A percentile compares a stretch with the other conserved stretches of the same genome.
Evolutionary conservation across 2,888 invertebrate species (phyloP).

Genomic region (Drosophila hawaiiensis): DNA sequence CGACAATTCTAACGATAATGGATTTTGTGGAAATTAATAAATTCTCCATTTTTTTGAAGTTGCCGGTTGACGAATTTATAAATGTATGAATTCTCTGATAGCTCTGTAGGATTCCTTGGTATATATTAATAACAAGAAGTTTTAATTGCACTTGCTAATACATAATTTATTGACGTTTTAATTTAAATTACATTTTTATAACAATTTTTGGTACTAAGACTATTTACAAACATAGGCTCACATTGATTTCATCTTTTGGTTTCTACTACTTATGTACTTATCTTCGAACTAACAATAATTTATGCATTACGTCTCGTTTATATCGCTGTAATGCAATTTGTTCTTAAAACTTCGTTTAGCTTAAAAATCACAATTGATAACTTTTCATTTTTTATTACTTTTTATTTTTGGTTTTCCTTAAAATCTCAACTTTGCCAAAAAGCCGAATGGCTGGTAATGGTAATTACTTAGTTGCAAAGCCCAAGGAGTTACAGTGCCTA

Average conservation of each 20-base stretch:
- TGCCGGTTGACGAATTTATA: neutral
- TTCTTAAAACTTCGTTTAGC: slow-evolving; percentile 75
- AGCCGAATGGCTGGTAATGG: slow-evolving; percentile 27
- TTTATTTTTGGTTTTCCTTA: slow-evolving; percentile 49
- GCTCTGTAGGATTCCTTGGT: neutral
- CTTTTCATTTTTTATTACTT: slow-evolving; percentile 37
- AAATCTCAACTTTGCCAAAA: slow-evolving; percentile 55
- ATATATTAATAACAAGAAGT: neutral
- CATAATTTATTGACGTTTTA: slow-evolving; percentile 73
- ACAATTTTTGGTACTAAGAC: slow-evolving; percentile 72
- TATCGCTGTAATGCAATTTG: slow-evolving; percentile 59
- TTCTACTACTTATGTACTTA: slow-evolving; percentile 51
- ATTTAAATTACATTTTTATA: slow-evolving; percentile 76
- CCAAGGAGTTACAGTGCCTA: slow-evolving; percentile 41
- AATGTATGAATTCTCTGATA: neutral
- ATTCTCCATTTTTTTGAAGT: neutral
- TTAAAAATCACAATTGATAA: slow-evolving; percentile 77
- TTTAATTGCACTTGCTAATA: slow-evolving; percentile 72
- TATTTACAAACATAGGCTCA: slow-evolving; percentile 77
- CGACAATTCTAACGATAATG: neutral
- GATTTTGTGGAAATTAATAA: neutral
- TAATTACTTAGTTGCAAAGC: slow-evolving; percentile 23
- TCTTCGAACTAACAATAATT: slow-evolving; percentile 65
- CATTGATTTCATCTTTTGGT: slow-evolving; percentile 55
- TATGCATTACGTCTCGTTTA: slow-evolving; percentile 46